Evolutionary conservation across 2,888 invertebrate genomes (phyloP).

Genomic region (Disparrhopalites patrizii): DNA sequence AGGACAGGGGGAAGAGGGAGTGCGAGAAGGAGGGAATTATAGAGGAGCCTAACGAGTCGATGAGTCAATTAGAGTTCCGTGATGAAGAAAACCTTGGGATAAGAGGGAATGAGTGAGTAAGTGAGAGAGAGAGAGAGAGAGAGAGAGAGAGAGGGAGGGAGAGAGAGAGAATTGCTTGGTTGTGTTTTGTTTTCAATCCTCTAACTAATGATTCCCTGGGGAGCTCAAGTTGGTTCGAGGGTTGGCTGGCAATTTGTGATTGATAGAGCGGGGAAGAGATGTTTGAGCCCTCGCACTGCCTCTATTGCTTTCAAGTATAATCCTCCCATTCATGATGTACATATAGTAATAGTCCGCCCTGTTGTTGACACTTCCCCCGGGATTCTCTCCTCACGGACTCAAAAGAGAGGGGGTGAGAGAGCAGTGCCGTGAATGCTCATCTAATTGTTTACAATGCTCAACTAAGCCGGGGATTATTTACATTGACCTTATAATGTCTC

Average conservation of each 20-base stretch:
- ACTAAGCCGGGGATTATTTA: conserved; percentile 31
- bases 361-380: conserved; percentile 31
- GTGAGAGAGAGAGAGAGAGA: too few species aligned
- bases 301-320: too few species aligned
- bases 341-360: conserved; percentile 1
- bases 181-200: conserved; percentile 26
- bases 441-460: conserved; percentile 37
- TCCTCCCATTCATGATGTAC: too few species aligned
- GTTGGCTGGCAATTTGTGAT: conserved; percentile 10
- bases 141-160: too few species aligned
- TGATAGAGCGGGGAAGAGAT: conserved; percentile 5
- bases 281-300: neutral
- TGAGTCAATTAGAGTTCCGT: conserved; percentile 16
- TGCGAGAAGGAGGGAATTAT: neutral
- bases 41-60: conserved; percentile 2
- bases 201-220: conserved; percentile 29
- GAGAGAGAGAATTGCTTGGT: conserved; percentile 11
- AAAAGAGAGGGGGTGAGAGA: too few species aligned
- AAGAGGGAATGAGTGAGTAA: too few species aligned
- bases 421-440: conserved; percentile 30
- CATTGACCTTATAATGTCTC: conserved; percentile 33
- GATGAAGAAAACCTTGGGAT: neutral
- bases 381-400: too few species aligned
- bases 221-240: conserved; percentile 9
- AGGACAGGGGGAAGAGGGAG: neutral